These are phyloP conservation scores for Anthopleura xanthogrammica DNA, from an alignment of 92 coral and sea anemone species.

Conservation along the genomic window DNA sequence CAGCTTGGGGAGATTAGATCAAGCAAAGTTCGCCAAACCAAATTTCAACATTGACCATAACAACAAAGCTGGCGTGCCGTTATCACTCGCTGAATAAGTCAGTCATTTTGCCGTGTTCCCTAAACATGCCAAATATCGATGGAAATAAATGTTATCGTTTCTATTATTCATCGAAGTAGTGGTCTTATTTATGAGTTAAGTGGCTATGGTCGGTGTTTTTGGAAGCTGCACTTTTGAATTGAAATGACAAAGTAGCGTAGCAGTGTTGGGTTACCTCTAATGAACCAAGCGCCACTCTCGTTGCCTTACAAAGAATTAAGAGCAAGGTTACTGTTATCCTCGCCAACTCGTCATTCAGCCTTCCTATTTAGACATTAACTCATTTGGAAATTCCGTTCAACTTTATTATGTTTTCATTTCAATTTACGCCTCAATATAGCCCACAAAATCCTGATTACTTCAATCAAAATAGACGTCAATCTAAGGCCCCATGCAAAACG, in stretches of 20 bases:
- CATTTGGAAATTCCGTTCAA: conserved; percentile 33
- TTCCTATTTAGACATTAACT: conserved; percentile 11
- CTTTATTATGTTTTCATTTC: conserved; percentile 17
- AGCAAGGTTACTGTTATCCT: not conserved
- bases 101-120: not conserved
- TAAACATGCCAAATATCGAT: not conserved
- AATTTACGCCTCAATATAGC: conserved; percentile 19
- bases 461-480: conserved; percentile 29
- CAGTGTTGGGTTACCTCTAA: conserved; percentile 20
- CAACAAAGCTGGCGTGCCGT: not conserved
- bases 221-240: conserved; percentile 14
- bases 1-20: not conserved
- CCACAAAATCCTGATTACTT: conserved; percentile 21
- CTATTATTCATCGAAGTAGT: conserved; percentile 4
- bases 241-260: conserved; percentile 13
- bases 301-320: not conserved
- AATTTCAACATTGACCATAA: not conserved
- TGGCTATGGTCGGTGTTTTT: conserved; percentile 31
- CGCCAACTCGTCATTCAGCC: not conserved
- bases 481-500: conserved; percentile 26
- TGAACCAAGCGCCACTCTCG: conserved; percentile 16
- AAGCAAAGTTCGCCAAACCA: conserved; percentile 2
- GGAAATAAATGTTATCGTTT: not conserved
- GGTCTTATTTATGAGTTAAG: conserved; percentile 23
- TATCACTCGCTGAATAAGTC: not conserved